Percentiles rank a stretch among this genome's conserved stretches.
Evolutionary conservation across 1,140 invertebrate species (phyloP).

Genomic region (Drosophila pseudoananassae): DNA sequence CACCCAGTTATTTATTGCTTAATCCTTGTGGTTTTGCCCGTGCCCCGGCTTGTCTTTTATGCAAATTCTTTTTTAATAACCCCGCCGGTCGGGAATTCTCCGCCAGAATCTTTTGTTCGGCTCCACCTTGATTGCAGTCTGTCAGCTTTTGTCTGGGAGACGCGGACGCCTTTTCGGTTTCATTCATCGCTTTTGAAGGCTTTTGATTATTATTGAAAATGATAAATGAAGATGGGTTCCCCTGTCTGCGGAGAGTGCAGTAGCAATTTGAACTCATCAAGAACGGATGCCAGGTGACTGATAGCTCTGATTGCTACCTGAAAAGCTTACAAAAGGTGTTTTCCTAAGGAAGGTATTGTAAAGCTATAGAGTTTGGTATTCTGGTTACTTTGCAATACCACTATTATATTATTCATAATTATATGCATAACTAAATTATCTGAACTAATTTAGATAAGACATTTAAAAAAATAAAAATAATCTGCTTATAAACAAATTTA

Average conservation of each 20-base stretch:
- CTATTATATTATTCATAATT: background rate
- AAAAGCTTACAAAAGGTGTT: conserved; percentile 26
- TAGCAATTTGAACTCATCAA: conserved; percentile 75
- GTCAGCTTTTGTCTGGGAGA: conserved; percentile 52
- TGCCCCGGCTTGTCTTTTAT: conserved; percentile 56
- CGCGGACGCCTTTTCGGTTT: conserved; percentile 44
- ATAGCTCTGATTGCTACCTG: conserved; percentile 65
- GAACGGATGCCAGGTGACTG: conserved; percentile 43
- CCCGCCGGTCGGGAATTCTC: conserved; percentile 20
- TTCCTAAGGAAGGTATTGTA: background rate
- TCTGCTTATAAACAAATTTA: background rate
- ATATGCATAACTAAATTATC: background rate
- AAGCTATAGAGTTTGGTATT: background rate
- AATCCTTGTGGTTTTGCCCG: conserved; percentile 69
- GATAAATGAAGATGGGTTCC: conserved; percentile 74
- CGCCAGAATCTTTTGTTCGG: conserved; percentile 20
- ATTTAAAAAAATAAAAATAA: background rate
- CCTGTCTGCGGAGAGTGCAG: conserved; percentile 57
- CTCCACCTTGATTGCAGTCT: conserved; percentile 63
- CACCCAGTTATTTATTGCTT: conserved; percentile 71
- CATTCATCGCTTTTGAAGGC: conserved; percentile 68
- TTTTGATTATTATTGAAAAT: conserved; percentile 82
- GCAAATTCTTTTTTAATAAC: conserved; percentile 82
- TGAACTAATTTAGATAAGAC: background rate
- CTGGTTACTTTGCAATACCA: too few relatives aligned